These are phyloP conservation scores for Drosophila guanche DNA, from an alignment of 1,140 invertebrate species.

Conservation along the genomic window DNA sequence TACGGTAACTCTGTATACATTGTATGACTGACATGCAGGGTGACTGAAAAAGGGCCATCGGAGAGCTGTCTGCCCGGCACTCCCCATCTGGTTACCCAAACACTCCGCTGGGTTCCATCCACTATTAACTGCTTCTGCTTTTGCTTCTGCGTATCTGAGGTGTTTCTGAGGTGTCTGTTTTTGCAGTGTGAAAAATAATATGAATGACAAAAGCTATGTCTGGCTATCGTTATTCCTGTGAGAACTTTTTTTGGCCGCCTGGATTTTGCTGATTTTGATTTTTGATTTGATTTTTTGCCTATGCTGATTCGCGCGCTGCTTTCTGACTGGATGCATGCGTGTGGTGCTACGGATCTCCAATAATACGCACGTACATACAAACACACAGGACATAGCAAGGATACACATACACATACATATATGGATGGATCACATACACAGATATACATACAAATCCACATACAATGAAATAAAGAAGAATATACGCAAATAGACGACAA, in stretches of 20 bases:
- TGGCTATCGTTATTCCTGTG: too few relatives aligned
- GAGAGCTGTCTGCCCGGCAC: conserved; percentile 10
- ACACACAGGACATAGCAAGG: conserved; percentile 22
- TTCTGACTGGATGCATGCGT: too few relatives aligned
- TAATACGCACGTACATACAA: conserved; percentile 43
- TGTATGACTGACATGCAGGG: conserved; percentile 36
- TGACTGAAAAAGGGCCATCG: conserved; percentile 40
- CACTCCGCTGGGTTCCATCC: conserved; percentile 41
- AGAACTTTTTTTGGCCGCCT: too few relatives aligned
- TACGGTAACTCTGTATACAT: conserved; percentile 11
- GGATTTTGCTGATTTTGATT: too few relatives aligned
- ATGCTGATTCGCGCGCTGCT: background rate
- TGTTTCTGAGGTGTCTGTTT: conserved; percentile 21
- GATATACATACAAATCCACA: conserved; percentile 25
- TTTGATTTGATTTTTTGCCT: background rate
- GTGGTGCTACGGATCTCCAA: conserved; percentile 27
- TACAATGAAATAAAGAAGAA: conserved; percentile 1
- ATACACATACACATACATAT: conserved; percentile 33
- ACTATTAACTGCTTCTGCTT: background rate
- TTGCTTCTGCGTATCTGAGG: background rate
- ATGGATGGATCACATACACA: conserved; percentile 13
- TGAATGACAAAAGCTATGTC: conserved; percentile 38
- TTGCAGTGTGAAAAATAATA: conserved; percentile 46
- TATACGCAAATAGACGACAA: too few relatives aligned
- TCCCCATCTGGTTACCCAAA: background rate